phyloP scores from a whole-genome alignment of 2,888 invertebrate genomes.

The Drosophila longiperda region DNA sequence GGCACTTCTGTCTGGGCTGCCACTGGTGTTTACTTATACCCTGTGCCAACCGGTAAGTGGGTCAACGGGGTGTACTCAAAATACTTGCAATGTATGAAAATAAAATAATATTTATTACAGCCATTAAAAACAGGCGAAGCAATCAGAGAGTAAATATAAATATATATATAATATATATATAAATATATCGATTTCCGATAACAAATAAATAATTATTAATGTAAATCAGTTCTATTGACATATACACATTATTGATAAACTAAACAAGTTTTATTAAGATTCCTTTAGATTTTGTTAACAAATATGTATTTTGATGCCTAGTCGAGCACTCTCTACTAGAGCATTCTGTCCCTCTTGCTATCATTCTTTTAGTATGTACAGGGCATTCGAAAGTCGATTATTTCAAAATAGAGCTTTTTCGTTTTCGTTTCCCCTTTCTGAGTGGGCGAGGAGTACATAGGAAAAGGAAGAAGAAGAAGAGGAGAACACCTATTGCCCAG shows the following conservation, averaged over 20 bases:
- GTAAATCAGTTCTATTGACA: background rate
- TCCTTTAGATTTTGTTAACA: background rate
- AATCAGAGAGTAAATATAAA: background rate
- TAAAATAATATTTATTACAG: background rate
- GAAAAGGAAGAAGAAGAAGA: background rate
- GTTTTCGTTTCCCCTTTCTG: slow-evolving; percentile 24
- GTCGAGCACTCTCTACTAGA: background rate
- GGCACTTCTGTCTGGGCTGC: slow-evolving; percentile 49
- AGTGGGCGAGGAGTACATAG: slow-evolving; percentile 5
- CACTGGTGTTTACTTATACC: slow-evolving; percentile 24
- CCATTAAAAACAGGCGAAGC: background rate
- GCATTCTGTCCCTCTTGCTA: background rate
- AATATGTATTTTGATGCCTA: background rate
- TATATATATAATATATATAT: background rate
- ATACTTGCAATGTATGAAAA: background rate
- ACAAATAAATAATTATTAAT: background rate
- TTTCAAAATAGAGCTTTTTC: background rate
- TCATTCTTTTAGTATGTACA: background rate
- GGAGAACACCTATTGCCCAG: slow-evolving; percentile 29
- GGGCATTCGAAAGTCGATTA: slow-evolving; percentile 5
- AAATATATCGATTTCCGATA: background rate
- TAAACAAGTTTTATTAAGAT: background rate
- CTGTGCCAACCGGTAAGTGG: slow-evolving; percentile 3
- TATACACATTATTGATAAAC: background rate
- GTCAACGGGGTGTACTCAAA: slow-evolving; percentile 19